phyloP scores from a whole-genome alignment of 2,797 vertebrate species.

The Macroramphosus scolopax region DNA sequence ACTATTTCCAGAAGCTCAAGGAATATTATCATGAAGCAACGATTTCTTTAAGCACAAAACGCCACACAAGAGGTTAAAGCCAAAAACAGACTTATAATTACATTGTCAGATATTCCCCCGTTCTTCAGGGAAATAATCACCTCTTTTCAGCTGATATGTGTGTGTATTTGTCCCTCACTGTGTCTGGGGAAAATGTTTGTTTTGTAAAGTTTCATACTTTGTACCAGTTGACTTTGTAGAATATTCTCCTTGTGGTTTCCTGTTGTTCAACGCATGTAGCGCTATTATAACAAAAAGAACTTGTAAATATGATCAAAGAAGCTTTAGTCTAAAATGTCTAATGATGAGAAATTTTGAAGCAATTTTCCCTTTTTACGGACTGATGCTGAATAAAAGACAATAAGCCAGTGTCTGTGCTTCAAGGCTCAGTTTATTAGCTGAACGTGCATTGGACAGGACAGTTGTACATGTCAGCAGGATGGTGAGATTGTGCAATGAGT shows the following conservation, averaged over 20 bases:
- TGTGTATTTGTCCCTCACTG: slow-evolving; percentile 36
- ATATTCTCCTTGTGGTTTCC: slow-evolving; percentile 53
- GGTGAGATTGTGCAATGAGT: not conserved
- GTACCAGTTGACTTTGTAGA: slow-evolving; percentile 64
- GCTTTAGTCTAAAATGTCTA: slow-evolving; percentile 54
- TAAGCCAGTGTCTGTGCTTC: slow-evolving; percentile 16
- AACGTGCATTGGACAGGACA: not conserved
- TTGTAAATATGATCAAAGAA: slow-evolving; percentile 62
- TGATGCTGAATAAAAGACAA: slow-evolving; percentile 72
- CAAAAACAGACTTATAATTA: slow-evolving; percentile 33
- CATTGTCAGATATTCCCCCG: slow-evolving; percentile 14
- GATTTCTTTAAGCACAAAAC: slow-evolving; percentile 26
- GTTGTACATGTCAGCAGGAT: not conserved
- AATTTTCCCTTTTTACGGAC: slow-evolving; percentile 59
- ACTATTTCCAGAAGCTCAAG: slow-evolving; percentile 50
- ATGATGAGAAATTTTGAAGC: slow-evolving; percentile 57
- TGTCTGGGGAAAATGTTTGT: slow-evolving; percentile 45
- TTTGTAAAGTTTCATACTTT: slow-evolving; percentile 70
- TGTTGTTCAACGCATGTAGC: slow-evolving; percentile 68
- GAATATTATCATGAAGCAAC: slow-evolving; percentile 9
- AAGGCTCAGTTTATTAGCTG: slow-evolving; percentile 20
- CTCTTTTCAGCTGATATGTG: slow-evolving; percentile 24
- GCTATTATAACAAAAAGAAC: slow-evolving; percentile 47
- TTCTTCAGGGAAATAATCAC: slow-evolving; percentile 40
- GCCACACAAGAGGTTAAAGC: slow-evolving; percentile 39